Conservation (phyloP, 2,113 vertebrate species). For the Phalacrocorax pelagicus region DNA sequence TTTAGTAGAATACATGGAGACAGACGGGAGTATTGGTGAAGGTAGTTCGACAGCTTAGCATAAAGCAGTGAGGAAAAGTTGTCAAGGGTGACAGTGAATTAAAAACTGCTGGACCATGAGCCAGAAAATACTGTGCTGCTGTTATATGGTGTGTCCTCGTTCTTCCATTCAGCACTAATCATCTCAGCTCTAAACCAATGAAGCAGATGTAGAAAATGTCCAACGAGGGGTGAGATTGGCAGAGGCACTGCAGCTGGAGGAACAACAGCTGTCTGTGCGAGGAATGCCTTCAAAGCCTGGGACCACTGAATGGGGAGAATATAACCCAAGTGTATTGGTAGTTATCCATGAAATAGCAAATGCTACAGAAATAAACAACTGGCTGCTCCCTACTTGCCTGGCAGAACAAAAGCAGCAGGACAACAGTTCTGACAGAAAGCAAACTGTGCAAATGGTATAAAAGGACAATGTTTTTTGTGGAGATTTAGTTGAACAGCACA, state of each 20-base stretch:
- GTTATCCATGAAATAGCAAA: background rate
- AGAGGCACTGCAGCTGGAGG: background rate
- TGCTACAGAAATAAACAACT: background rate
- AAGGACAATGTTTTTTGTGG: background rate
- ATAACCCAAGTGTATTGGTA: background rate
- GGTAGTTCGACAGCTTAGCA: background rate
- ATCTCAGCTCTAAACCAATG: background rate
- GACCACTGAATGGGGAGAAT: background rate
- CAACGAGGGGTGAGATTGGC: background rate
- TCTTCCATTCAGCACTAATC: background rate
- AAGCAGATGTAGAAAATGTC: background rate
- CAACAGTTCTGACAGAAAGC: background rate
- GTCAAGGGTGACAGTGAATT: background rate
- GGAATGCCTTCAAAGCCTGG: background rate
- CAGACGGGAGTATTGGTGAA: background rate
- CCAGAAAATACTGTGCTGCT: background rate
- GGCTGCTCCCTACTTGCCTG: background rate
- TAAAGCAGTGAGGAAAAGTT: background rate
- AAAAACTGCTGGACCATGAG: background rate
- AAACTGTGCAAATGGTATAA: background rate
- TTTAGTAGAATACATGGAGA: background rate
- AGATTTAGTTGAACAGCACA: background rate
- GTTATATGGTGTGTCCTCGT: background rate
- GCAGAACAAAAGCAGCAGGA: background rate
- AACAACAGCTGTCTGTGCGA: background rate